Evolutionary conservation across 2,888 invertebrate genomes (phyloP), one percentile per base, ranked within the genome.

Genomic region (Philaethria dido): DNA sequence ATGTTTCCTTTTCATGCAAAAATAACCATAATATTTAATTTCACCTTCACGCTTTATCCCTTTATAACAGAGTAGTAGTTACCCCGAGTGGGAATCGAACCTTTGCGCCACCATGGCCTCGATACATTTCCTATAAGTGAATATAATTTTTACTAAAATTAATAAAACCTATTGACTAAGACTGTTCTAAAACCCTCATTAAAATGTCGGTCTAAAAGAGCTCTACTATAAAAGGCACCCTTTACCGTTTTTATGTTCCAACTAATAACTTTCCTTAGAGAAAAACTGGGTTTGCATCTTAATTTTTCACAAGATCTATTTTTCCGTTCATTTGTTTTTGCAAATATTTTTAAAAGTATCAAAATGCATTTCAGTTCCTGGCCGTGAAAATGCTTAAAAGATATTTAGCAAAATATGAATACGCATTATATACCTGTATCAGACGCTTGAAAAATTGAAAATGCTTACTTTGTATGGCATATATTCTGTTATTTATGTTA

Each of bases 111-210:
- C n/a, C n/a, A n/a, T n/a, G n/a, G n/a, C n/a, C n/a, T n/a, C n/a
- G n/a, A n/a, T 39, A 1, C 13, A 39, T 13, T 13, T 39, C 11
- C 1, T 39, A 39, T 39, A 39, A 13, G 13, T 13, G 6, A 2
- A 39, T 13, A 39, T 2, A 39, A 39, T 13, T 39, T 13, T 39
- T 13, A 39, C 39, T 39, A 13, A 39, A 39, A 39, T 13, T 45
- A 45, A 18, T 45, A 45, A 18, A 62, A 62, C 20, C 52, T 57
- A 57, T 64, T 64, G 47, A 64, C 55, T 52, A 22, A 29, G 60
- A n/a, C 22, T 60, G 64, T 52, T 60, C 64, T 65, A 60, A 60
- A 65, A 52, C 50, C 44, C 64, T 65, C 64, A 65, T 65, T 65
- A 60, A 65, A 65, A 52, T 52, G 64, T 60, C 59, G 59, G 33